phyloP scores from a whole-genome alignment of 2,113 vertebrate genomes.

The Seriola quinqueradiata region DNA sequence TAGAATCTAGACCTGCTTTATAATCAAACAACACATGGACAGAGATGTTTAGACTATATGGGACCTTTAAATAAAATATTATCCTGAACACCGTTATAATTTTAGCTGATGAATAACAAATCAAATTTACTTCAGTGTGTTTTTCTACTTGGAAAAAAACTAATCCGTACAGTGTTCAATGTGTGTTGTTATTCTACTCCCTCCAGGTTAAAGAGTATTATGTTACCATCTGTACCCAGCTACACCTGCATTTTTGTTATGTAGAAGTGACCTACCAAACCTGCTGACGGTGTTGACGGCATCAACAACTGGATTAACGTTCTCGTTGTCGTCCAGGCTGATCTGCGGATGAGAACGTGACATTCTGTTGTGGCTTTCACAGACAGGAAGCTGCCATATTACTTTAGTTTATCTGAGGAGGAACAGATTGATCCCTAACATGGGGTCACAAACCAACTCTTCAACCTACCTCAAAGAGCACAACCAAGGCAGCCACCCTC shows the following conservation, averaged over 20 bases:
- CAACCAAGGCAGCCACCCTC: slow-evolving; percentile 89
- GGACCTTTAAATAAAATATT: not conserved
- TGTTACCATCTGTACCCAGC: not conserved
- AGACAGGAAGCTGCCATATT: not conserved
- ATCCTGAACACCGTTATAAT: not conserved
- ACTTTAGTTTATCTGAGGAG: not conserved
- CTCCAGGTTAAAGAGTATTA: not conserved
- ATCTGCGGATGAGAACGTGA: slow-evolving; percentile 80
- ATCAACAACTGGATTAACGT: slow-evolving; percentile 88
- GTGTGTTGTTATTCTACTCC: not conserved
- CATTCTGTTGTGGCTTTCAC: not conserved
- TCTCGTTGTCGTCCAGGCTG: slow-evolving; percentile 89
- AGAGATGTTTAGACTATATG: too few species aligned
- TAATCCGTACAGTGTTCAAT: not conserved
- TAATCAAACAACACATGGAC: too few species aligned
- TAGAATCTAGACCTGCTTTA: too few species aligned
- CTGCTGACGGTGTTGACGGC: slow-evolving; percentile 92
- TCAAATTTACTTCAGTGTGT: not conserved
- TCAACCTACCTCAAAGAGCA: slow-evolving; percentile 92
- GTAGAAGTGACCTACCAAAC: slow-evolving; percentile 87
- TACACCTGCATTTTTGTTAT: not conserved
- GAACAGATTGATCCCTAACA: not conserved
- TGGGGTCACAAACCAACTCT: not conserved
- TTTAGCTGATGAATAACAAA: not conserved
- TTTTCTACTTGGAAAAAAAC: not conserved